Percentiles rank a stretch among this genome's conserved stretches.
These are phyloP conservation scores for Daphoenositta chrysoptera DNA, from an alignment of 2,113 vertebrate species.

Conservation along the genomic window DNA sequence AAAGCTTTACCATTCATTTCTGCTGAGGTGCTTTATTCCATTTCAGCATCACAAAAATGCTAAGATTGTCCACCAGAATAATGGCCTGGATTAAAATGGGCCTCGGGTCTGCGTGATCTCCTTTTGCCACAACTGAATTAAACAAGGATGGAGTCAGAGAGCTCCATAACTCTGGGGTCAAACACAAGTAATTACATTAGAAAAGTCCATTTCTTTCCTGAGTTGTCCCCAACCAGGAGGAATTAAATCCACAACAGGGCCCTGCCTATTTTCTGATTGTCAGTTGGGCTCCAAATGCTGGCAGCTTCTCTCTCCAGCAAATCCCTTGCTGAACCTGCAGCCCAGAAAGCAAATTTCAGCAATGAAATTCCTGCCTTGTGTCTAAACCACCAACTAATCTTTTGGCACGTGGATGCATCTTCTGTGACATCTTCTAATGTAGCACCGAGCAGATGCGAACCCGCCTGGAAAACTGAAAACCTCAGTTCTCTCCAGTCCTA, in stretches of 20 bases:
- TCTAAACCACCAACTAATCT: background rate
- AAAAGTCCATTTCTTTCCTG: background rate
- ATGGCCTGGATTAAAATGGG: background rate
- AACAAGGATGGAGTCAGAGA: background rate
- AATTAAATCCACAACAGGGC: background rate
- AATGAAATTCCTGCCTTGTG: background rate
- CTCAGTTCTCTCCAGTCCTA: background rate
- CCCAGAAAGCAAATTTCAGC: background rate
- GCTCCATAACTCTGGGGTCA: background rate
- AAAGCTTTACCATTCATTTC: background rate
- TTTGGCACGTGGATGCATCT: background rate
- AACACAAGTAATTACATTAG: background rate
- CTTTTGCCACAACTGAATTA: background rate
- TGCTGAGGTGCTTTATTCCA: background rate
- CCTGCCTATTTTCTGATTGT: background rate
- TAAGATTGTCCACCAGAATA: background rate
- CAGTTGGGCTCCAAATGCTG: background rate
- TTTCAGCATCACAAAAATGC: background rate
- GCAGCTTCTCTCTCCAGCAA: background rate
- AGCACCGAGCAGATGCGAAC: background rate
- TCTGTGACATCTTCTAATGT: fast-evolving
- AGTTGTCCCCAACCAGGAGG: background rate
- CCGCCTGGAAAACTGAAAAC: background rate
- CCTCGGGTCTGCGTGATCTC: background rate
- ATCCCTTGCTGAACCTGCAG: background rate